Base-by-base conservation (phyloP, 2,888 invertebrate genomes). In the Philaethria dido region DNA sequence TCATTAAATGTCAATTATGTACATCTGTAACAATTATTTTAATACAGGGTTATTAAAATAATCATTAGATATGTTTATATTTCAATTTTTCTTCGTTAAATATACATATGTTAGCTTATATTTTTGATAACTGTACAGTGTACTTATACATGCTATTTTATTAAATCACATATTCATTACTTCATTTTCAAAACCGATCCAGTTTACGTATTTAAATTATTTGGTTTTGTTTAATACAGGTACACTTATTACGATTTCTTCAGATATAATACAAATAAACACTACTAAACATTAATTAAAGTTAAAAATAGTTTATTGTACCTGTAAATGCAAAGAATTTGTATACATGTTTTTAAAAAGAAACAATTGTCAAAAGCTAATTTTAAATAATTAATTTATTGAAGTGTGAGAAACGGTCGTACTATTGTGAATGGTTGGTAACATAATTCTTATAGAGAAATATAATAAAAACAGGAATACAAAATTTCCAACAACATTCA, bases 371-470 rank as follows among this genome's bases (percentile, higher is more conserved):
- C 13, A 20, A 47, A 14, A 18, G 4, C 18, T 18, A 18, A 20
- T 22, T 20, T 47, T 29, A 66, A 25, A 42, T 39, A 16, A 50
- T 54, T 39, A 36, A 52, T 18, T 42, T 47, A 42, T 18, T 57
- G 14, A 48, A 52, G 44, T 47, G 70, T 76, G 75, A 75, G 73
- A 76, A 76, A 78, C 78, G 77, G 74, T 73, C 76, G 63, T 69
- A 54, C 63, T 52, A 62, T 33, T 25, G 25, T 25, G 20, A 16
- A 47, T 45, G 14, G 6, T 18, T 29, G 20, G 4, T n/a, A 29
- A 29, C 0, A 29, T 52, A 9, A 8, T 45, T 1, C 3, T 29
- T 18, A 29, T 25, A 29, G 6, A 45, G 8, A 25, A 18, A 44
- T 18, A 59, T 13, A 60, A 60, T 3, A 3, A n/a, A 60, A 60